Percentiles rank a stretch among this genome's conserved stretches.
phyloP scores from a whole-genome alignment of 2,113 vertebrate genomes.

The Triplophysa siluroides region DNA sequence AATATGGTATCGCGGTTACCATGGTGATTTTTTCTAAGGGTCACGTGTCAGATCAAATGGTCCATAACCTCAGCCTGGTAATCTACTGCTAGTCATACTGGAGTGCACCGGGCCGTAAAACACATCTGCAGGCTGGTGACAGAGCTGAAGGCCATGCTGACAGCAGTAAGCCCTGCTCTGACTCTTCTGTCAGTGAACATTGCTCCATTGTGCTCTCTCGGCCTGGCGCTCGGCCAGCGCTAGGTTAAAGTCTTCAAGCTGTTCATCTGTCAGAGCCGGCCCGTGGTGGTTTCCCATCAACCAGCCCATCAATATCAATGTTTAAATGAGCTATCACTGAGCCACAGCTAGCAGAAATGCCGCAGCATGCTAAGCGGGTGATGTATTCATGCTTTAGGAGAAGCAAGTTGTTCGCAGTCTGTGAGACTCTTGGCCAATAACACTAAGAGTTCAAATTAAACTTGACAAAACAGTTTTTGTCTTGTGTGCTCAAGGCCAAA shows the following conservation, averaged over 20 bases:
- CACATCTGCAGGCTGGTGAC: slow-evolving; percentile 30
- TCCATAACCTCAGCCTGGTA: slow-evolving; percentile 3
- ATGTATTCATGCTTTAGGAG: background rate
- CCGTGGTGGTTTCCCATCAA: slow-evolving; percentile 38
- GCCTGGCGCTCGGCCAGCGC: background rate
- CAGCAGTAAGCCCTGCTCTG: slow-evolving; percentile 47
- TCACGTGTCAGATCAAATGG: background rate
- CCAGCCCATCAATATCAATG: slow-evolving; percentile 40
- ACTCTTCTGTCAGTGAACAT: slow-evolving; percentile 57
- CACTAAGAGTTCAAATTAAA: background rate
- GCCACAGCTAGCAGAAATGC: background rate
- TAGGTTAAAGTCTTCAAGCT: slow-evolving; percentile 23
- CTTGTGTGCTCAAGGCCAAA: background rate
- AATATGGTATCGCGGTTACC: background rate
- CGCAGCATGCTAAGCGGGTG: background rate
- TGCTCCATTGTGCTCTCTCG: slow-evolving; percentile 49
- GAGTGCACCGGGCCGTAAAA: slow-evolving; percentile 17
- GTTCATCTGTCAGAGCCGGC: slow-evolving; percentile 17
- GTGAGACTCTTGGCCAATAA: background rate
- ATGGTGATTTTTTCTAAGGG: background rate
- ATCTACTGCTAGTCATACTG: slow-evolving; percentile 14
- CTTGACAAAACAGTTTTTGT: background rate
- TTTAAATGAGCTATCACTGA: slow-evolving; percentile 36
- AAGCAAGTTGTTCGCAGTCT: background rate
- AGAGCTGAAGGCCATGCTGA: slow-evolving; percentile 45